These are phyloP conservation scores for Phodopus roborovskii DNA, from an alignment of 2,113 vertebrate species.

Conservation along the genomic window DNA sequence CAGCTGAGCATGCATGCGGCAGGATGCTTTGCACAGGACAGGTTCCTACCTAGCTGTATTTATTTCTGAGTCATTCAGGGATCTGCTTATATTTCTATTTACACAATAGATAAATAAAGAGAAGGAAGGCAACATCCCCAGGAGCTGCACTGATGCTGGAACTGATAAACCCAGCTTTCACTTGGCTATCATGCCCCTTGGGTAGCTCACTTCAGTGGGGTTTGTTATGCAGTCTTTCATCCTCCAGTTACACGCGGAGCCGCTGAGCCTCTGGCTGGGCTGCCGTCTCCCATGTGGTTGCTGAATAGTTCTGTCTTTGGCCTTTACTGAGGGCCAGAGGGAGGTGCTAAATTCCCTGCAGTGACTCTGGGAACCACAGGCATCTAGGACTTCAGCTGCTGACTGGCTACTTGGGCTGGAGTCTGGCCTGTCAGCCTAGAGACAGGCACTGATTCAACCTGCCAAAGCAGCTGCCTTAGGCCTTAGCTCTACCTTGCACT, in stretches of 20 bases:
- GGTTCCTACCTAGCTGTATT: background rate
- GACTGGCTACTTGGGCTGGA: background rate
- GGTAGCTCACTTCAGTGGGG: background rate
- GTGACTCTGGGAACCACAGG: background rate
- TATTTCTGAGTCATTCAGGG: background rate
- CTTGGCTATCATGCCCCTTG: background rate
- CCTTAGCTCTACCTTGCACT: background rate
- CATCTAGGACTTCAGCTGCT: background rate
- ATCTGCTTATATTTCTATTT: background rate
- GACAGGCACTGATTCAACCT: background rate
- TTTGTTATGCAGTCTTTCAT: background rate
- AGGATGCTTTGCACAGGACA: background rate
- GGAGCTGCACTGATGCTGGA: background rate
- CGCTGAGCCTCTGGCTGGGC: background rate
- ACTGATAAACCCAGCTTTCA: background rate
- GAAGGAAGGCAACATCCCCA: background rate
- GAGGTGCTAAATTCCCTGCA: background rate
- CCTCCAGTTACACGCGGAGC: background rate
- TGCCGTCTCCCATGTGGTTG: background rate
- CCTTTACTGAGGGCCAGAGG: background rate
- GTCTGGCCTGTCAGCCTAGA: background rate
- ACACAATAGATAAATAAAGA: background rate
- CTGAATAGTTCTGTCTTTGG: background rate
- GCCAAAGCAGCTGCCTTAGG: conserved; percentile 42
- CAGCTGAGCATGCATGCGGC: background rate